Conservation (phyloP, 2,888 invertebrate species). For the Cryptocephalus moraei region DNA sequence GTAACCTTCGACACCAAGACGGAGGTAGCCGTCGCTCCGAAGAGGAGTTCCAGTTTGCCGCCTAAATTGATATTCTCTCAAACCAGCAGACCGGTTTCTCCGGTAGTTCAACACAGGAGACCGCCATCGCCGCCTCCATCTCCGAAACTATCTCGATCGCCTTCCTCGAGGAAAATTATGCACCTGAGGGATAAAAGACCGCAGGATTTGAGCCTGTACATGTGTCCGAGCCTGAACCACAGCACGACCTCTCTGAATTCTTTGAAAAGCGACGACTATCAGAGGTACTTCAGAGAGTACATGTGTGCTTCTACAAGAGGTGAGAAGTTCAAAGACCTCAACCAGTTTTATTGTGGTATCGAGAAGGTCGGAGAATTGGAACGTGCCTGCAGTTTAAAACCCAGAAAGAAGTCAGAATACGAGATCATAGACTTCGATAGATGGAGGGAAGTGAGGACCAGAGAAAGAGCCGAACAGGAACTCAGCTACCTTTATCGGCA, state of each 20-base stretch:
- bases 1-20: conserved; percentile 41
- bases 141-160: conserved; percentile 22
- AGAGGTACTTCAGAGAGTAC: conserved; percentile 56
- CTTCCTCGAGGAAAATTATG: conserved; percentile 26
- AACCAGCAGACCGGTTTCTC: conserved; percentile 24
- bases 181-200: conserved; percentile 13
- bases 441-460: conserved; percentile 70
- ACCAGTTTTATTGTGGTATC: conserved; percentile 74
- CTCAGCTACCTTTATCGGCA: conserved; percentile 65
- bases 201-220: conserved; percentile 14
- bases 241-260: conserved; percentile 42
- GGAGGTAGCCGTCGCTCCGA: conserved; percentile 7
- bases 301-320: conserved; percentile 58
- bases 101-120: conserved; percentile 17
- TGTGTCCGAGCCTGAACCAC: conserved; percentile 29
- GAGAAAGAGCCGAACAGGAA: conserved; percentile 76
- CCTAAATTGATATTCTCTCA: conserved; percentile 36
- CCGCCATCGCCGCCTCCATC: conserved; percentile 14
- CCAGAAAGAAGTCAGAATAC: conserved; percentile 61
- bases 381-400: conserved; percentile 62
- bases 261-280: conserved; percentile 51
- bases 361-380: conserved; percentile 79
- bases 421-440: conserved; percentile 80
- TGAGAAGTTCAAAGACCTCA: conserved; percentile 73
- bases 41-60: conserved; percentile 42